Evolutionary conservation across 2,797 vertebrate species (phyloP).

Genomic region (Nannoperca obscura): DNA sequence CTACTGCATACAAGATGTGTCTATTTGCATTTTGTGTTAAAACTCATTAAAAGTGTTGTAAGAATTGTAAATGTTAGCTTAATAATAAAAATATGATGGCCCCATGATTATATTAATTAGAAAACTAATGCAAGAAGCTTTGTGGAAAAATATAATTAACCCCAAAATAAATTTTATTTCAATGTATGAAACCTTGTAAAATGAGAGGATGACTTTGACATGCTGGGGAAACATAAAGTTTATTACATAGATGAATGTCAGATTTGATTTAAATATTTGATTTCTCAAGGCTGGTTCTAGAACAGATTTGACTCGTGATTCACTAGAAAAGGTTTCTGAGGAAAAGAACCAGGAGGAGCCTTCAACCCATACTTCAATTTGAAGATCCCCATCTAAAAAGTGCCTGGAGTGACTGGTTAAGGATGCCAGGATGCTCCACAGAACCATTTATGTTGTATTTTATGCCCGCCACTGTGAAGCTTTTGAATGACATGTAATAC

Average conservation of each 20-base stretch:
- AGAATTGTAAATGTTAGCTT: background rate
- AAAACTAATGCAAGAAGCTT: background rate
- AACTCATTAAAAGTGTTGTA: background rate
- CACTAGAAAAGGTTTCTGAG: slow-evolving; percentile 4
- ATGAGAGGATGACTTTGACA: background rate
- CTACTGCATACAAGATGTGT: background rate
- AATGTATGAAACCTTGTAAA: background rate
- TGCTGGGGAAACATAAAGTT: background rate
- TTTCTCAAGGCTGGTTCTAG: background rate
- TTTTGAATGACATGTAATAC: background rate
- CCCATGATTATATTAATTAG: background rate
- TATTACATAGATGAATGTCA: slow-evolving; percentile 1
- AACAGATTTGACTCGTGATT: background rate
- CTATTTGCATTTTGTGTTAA: background rate
- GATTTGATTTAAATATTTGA: slow-evolving; percentile 18
- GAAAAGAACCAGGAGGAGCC: background rate
- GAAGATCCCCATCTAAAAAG: background rate
- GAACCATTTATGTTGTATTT: background rate
- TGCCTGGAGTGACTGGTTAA: background rate
- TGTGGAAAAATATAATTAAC: background rate
- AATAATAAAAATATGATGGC: background rate
- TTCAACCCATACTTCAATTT: background rate
- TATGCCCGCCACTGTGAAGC: background rate
- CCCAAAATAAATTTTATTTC: background rate
- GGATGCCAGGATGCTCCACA: background rate